A percentile compares a stretch with the other conserved stretches of the same genome.
These are phyloP conservation scores for Shinisaurus crocodilurus DNA, from an alignment of 2,113 vertebrate species.

Conservation along the genomic window DNA sequence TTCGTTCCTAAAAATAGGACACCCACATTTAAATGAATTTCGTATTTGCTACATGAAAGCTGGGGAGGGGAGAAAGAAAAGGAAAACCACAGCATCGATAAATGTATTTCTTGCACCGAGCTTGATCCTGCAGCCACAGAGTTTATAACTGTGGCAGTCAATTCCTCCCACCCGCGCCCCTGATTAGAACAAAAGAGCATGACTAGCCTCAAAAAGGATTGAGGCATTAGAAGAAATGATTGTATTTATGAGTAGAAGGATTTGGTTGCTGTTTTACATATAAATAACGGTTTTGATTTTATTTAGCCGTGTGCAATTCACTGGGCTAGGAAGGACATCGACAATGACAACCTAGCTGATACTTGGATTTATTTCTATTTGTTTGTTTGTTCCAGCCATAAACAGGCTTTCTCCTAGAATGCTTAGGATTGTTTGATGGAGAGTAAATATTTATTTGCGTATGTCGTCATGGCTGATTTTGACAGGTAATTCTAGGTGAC, in stretches of 20 bases:
- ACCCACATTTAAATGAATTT: background rate
- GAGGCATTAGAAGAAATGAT: background rate
- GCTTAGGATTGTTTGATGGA: background rate
- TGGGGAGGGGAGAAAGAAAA: too few species aligned
- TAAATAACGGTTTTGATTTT: background rate
- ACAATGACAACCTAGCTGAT: background rate
- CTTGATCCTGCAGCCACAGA: background rate
- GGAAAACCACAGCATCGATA: background rate
- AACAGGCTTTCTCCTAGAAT: background rate
- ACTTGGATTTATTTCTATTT: background rate
- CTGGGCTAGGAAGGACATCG: background rate
- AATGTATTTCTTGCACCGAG: background rate
- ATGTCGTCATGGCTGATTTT: background rate
- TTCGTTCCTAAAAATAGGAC: slow-evolving; percentile 13
- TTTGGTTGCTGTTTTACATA: background rate
- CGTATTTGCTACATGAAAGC: background rate
- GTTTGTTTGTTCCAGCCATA: background rate
- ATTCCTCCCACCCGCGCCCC: background rate
- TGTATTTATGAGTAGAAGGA: background rate
- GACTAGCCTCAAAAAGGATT: background rate
- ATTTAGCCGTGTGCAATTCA: background rate
- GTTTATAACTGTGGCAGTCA: background rate
- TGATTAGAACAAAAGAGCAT: background rate
- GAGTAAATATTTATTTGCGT: background rate
- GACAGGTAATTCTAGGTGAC: background rate